These are phyloP conservation scores for Pelecanoides urinatrix DNA, from an alignment of 2,113 vertebrate genomes.

Conservation along the genomic window DNA sequence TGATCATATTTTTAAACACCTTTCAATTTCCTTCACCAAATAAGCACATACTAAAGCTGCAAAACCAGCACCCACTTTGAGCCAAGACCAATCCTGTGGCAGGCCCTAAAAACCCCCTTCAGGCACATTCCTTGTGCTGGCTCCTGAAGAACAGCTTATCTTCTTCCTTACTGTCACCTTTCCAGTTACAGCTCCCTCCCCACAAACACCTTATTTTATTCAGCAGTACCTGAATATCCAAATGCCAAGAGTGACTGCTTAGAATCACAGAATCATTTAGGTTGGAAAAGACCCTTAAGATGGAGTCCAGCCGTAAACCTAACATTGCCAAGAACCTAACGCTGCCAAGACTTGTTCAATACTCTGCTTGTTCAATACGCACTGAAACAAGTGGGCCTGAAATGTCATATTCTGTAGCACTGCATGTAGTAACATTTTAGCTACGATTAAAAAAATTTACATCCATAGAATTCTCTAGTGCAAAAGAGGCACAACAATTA, in stretches of 20 bases:
- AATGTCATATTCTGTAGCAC: not conserved
- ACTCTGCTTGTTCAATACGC: not conserved
- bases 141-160: not conserved
- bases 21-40: not conserved
- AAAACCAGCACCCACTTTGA: not conserved
- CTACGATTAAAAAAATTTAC: not conserved
- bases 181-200: not conserved
- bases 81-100: not conserved
- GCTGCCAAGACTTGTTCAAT: not conserved
- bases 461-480: not conserved
- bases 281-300: not conserved
- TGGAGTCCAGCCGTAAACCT: not conserved
- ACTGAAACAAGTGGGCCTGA: not conserved
- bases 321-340: not conserved
- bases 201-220: not conserved
- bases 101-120: not conserved
- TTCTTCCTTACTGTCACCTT: not conserved
- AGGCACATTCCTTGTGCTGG: not conserved
- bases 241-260: not conserved
- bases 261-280: not conserved
- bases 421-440: not conserved
- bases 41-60: not conserved
- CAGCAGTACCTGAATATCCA: not conserved
- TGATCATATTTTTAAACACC: accelerated
- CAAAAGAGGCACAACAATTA: not conserved